Evolutionary conservation across 1,140 invertebrate species (phyloP), one percentile per base, ranked within the genome.

Genomic region (Platorchestia sp.): DNA sequence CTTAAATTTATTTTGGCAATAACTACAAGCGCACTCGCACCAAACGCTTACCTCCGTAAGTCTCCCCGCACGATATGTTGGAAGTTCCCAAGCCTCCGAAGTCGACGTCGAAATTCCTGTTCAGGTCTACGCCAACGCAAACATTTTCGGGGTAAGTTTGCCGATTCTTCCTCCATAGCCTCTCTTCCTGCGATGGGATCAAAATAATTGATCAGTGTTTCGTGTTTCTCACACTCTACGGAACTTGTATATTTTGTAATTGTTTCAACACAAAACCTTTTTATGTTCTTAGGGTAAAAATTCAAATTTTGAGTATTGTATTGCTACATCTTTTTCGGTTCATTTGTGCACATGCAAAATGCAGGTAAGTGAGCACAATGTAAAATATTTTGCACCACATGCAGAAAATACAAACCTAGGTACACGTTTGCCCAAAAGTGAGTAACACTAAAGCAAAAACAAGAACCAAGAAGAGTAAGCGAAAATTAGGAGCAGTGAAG

Each of bases 61-160:
- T 97, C 95, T 98, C 97, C 98, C 96, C 98, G 97, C 95, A 96
- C 96, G 75, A 51, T 45, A 45, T 95, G 45, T 95, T 51, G 5
- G 98, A 95, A 98, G 97, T 0, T 98, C 98, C 96, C 98, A 98
- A 93, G 98, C 98, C 41, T 98, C 96, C 96, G 93, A 96, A 97
- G 45, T 96, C 96, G 41, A 96, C 97, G 36, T 96, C 96, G 45
- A 96, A 97, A 95, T 97, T 97, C 1, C 97, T 95, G 95, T 97
- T 97, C 36, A 96, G 96, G 91, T 97, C 97, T 0, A 97, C 96
- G 59, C 97, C 97, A 22, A 95, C 95, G 87, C 97, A 97, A 42
- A 86, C 93, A 44, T 75, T 51, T 41, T 87, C 95, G 36, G 86
- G 91, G 75, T 95, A 75, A 27, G 41, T 95, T 22, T 95, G 43